Evolutionary conservation across 2,888 invertebrate genomes (phyloP), one percentile per base, ranked within the genome.

Genomic region (Calameuta pallipes): DNA sequence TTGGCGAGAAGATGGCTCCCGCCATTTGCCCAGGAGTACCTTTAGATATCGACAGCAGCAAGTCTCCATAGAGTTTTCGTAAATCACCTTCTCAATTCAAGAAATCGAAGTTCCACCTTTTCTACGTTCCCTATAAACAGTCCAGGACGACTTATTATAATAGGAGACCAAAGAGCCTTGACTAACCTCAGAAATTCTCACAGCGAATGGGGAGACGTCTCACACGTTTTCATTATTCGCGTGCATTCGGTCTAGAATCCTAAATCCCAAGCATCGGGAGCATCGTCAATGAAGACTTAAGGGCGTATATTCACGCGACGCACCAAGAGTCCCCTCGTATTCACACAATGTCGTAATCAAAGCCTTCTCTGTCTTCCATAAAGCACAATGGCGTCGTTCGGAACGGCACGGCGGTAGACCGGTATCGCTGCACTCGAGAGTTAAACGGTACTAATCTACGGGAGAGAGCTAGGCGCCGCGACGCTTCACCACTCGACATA

Each of bases 331-430:
- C 56, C 56, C 56, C 56, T 9, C 56, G 23, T 56, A 56, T 23
- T 79, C 80, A 84, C 85, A 90, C 90, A 90, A 90, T 90, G 87
- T 89, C 86, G 90, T 89, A 90, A 90, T 90, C 90, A 90, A 89
- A 90, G 88, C 85, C 82, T 83, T 82, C 85, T 85, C 85, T 85
- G 85, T 87, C 87, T 87, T 87, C 83, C 82, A 34, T 80, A 81
- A 77, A 81, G 82, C 83, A 89, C 89, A 89, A 89, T 89, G 85
- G 86, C 85, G 83, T 88, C 87, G 85, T 89, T 89, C 87, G 86
- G 85, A 82, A 80, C 85, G 31, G 31, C 71, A 23, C 71, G 13
- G 71, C 33, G 71, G 71, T 71, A 71, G 31, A 34, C 71, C 9
- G 31, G 71, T 71, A 71, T 71, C 71, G 71, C 78, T 75, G 75